Base-by-base conservation (phyloP, 2,888 invertebrate genomes). In the Ethmia dodecea region DNA sequence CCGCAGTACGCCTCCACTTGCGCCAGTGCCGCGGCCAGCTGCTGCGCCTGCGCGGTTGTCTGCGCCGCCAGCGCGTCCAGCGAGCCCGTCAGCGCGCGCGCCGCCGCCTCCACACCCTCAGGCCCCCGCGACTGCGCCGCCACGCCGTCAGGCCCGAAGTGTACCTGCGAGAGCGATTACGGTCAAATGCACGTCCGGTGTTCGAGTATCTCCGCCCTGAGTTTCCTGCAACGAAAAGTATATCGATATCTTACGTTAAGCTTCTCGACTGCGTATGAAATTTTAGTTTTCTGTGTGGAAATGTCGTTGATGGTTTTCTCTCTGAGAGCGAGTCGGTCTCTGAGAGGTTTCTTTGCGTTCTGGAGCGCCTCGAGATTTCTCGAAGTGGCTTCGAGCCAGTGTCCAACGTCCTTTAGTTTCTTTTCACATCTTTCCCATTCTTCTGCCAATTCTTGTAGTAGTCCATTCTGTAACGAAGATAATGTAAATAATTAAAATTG, bases 391-490 rank as follows among this genome's bases (percentile, higher is more conserved):
- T 97, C 96, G 52, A 97, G 90, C 96, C 97, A 98, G 47, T 89
- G 88, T 41, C 91, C 92, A 28, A 95, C 94, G 54, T 97, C 97
- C 72, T 94, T 94, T 72, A 97, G 90, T 75, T 98, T 97, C 72
- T 91, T 93, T 77, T 97, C 97, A 78, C 96, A 97, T 74, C 97
- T 94, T 69, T 97, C 96, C 95, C 97, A 97, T 86, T 97, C 97
- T 70, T 97, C 96, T 30, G 94, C 93, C 33, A 96, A 92, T 81
- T 97, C 97, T 88, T 95, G 94, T 40, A 97, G 88, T 52, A 96
- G 81, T 28, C 94, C 93, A 67, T 94, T 93, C 95, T 95, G 77
- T n/a, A n/a, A n/a, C n/a, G 43, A 89, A 88, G 48, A 49, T 45
- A 29, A 39, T 44, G 37, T 37, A 41, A 12, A 20, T 28, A 18